phyloP scores from a whole-genome alignment of 2,113 vertebrate genomes.

The Perca schrenkii region DNA sequence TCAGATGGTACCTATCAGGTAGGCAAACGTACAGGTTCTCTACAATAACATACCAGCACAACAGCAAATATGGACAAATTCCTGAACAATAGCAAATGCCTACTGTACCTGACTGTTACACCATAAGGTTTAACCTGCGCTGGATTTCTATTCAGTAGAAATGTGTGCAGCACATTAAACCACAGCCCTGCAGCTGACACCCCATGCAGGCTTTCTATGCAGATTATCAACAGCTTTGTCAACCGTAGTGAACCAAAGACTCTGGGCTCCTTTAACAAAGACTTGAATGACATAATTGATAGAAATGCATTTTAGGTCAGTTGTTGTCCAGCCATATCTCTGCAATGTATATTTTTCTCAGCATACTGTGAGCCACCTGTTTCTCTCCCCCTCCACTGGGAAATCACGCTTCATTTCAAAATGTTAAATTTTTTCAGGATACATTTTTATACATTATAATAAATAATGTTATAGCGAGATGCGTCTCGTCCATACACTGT shows the following conservation, averaged over 20 bases:
- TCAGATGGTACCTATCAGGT: conserved; percentile 61
- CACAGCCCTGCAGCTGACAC: neutral
- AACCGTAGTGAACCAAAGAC: neutral
- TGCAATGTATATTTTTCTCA: neutral
- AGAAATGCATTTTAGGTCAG: neutral
- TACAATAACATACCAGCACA: conserved; percentile 53
- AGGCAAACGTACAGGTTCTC: conserved; percentile 60
- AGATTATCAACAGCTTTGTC: neutral
- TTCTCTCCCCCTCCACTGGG: neutral
- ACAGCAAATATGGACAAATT: conserved; percentile 54
- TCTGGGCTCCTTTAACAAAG: neutral
- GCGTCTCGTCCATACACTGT: neutral
- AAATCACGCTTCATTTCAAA: neutral
- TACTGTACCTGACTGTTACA: neutral
- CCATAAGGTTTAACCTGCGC: neutral
- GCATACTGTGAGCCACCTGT: neutral
- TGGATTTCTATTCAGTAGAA: neutral
- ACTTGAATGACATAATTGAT: neutral
- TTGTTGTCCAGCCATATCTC: neutral
- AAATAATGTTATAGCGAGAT: neutral
- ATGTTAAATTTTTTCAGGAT: neutral
- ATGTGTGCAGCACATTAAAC: neutral
- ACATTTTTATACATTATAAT: neutral
- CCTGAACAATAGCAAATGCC: conserved; percentile 12
- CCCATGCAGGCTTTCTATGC: neutral